phyloP scores from a whole-genome alignment of 2,113 vertebrate genomes.

The Tyto alba region DNA sequence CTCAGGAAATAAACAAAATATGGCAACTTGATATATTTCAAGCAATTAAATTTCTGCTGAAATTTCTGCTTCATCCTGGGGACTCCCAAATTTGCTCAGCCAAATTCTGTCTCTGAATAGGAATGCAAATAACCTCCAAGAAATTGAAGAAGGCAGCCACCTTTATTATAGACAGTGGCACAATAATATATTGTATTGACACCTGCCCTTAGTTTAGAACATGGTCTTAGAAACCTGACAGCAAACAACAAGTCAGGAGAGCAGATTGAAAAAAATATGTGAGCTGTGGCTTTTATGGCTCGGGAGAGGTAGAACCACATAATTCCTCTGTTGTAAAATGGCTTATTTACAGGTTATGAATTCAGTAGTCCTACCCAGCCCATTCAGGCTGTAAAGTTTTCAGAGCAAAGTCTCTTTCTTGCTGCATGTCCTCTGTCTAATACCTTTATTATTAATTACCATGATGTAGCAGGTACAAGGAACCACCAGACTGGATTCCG shows the following conservation, averaged over 20 bases:
- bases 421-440: background rate
- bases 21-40: constrained; percentile 45
- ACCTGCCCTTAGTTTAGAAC: background rate
- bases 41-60: constrained; percentile 39
- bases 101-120: constrained; percentile 5
- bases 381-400: background rate
- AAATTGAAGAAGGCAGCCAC: background rate
- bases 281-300: background rate
- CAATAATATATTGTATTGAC: background rate
- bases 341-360: background rate
- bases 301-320: background rate
- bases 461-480: background rate
- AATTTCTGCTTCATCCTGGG: constrained; percentile 17
- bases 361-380: background rate
- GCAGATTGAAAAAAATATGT: background rate
- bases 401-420: background rate
- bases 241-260: background rate
- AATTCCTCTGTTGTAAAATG: background rate
- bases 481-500: background rate
- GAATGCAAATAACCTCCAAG: background rate
- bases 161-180: background rate
- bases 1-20: constrained; percentile 63
- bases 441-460: background rate
- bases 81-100: constrained; percentile 31
- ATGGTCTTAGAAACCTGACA: background rate